Base-by-base conservation (phyloP, 2,888 invertebrate species). In the Entomobrya multifasciata region DNA sequence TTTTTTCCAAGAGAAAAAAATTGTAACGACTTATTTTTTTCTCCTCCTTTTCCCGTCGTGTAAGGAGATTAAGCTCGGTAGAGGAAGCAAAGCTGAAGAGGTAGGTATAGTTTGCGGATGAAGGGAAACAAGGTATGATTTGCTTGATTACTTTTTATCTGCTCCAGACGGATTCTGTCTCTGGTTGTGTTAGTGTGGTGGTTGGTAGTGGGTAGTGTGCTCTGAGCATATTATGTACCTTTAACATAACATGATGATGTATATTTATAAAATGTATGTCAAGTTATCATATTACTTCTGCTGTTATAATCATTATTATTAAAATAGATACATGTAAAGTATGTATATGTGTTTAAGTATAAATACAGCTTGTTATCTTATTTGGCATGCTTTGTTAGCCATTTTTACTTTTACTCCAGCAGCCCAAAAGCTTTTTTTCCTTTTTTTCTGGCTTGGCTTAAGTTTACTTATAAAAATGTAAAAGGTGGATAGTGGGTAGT, bases 91-190 rank as follows among this genome's bases (percentile, higher is more conserved):
- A 47, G 13, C 10, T 8, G 13, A n/a, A 4, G 15, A 8, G 17
- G 6, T 70, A 70, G 70, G 70, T 10, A 70, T 70, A 70, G 70
- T 47, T 70, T 70, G 70, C 47, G 44, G 70, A 70, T 25, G 47
- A 22, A 22, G 22, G 44, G 13, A 47, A 70, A 70, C 47, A 70
- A 22, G 47, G 70, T n/a, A 47, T 41, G 70, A 70, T 70, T 70
- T 70, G 70, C 70, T 70, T 70, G 70, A 70, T 70, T 70, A 70
- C 70, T 44, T 70, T 70, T 30, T 70, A 70, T 70, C 70, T 36
- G 70, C 36, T 36, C 36, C 36, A 36, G 36, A 36, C 4, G 36
- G 8, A 36, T 36, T 36, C 36, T 36, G 36, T 36, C 36, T 6
- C 36, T 36, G 36, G 4, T 36, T 36, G n/a, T n/a, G n/a, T n/a